Percentiles rank a stretch among this genome's conserved stretches.
Conservation (phyloP, 2,888 invertebrate genomes). For the Oligia latruncula region DNA sequence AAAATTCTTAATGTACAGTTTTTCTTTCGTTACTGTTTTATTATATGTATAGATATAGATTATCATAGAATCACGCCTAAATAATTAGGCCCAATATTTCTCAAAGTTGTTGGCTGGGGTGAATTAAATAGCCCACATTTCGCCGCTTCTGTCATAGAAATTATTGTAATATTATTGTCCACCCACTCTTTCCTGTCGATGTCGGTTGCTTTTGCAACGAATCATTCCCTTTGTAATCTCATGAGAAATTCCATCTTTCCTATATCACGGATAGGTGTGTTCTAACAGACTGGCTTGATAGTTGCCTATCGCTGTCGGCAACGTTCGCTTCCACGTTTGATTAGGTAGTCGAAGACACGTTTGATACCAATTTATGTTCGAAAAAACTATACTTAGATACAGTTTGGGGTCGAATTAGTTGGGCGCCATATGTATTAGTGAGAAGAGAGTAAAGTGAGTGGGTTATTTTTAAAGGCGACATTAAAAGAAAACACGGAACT, state of each 20-base stretch:
- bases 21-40: too few species aligned
- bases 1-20: too few species aligned
- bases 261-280: background rate
- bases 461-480: background rate
- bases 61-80: background rate
- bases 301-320: slow-evolving; percentile 6
- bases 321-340: slow-evolving; percentile 47
- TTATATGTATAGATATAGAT: too few species aligned
- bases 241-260: background rate
- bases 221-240: background rate
- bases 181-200: background rate
- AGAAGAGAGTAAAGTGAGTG: background rate
- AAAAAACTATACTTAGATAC: slow-evolving; percentile 33
- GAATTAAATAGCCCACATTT: background rate
- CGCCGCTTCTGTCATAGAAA: background rate
- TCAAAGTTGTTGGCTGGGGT: background rate
- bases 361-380: slow-evolving; percentile 65
- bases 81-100: background rate
- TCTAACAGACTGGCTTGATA: slow-evolving; percentile 27
- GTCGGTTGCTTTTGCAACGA: background rate
- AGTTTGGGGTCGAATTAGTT: background rate
- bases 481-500: too few species aligned
- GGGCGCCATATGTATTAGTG: background rate
- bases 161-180: background rate
- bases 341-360: slow-evolving; percentile 55